Conservation (phyloP, 1,140 invertebrate genomes). For the Zelostemma sp. region DNA sequence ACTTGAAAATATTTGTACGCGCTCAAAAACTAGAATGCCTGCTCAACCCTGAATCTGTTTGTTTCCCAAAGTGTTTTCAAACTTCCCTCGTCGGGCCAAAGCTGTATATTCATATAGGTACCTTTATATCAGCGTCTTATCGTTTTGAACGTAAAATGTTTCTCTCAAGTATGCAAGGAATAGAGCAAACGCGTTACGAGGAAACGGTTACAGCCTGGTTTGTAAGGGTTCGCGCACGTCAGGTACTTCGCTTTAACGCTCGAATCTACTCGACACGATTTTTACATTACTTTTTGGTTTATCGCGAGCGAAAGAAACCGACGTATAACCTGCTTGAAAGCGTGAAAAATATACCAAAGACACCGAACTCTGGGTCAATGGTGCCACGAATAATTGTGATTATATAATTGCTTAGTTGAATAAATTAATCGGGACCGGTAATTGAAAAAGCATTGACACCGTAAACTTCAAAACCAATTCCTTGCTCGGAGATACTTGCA, state of each 20-base stretch:
- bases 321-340: slow-evolving; percentile 6
- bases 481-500: background rate
- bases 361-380: background rate
- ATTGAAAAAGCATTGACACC: slow-evolving; percentile 11
- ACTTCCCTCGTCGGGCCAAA: slow-evolving; percentile 40
- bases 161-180: slow-evolving; percentile 41
- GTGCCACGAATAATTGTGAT: slow-evolving; percentile 12
- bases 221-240: slow-evolving; percentile 20
- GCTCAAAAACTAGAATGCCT: background rate
- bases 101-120: too few species aligned
- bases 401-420: slow-evolving; percentile 5
- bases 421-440: slow-evolving; percentile 23
- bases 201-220: slow-evolving; percentile 23
- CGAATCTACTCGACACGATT: slow-evolving; percentile 47
- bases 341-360: slow-evolving; percentile 15
- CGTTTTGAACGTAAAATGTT: slow-evolving; percentile 43
- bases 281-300: slow-evolving; percentile 50
- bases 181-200: slow-evolving; percentile 31
- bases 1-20: background rate
- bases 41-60: slow-evolving; percentile 28
- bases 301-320: slow-evolving; percentile 24
- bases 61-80: slow-evolving; percentile 31
- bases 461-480: background rate
- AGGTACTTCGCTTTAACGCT: slow-evolving; percentile 43
- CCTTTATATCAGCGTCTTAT: slow-evolving; percentile 48